phyloP scores from a whole-genome alignment of 2,888 invertebrate species.

The Dysmachus trigonus region DNA sequence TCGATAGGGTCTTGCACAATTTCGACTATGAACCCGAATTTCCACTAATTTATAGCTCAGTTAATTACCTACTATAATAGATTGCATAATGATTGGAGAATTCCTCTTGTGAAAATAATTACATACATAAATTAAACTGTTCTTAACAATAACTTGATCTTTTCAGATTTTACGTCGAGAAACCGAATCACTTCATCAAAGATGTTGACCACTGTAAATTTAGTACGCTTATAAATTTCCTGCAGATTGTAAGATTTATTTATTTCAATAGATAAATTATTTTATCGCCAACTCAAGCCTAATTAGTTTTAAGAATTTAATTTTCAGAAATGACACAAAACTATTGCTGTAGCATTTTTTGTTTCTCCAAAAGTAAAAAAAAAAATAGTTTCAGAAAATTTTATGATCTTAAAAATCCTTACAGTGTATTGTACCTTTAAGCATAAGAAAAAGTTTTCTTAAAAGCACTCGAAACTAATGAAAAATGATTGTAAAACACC shows the following conservation, averaged over 20 bases:
- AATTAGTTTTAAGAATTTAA: background rate
- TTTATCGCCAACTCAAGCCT: slow-evolving; percentile 25
- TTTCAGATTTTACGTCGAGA: slow-evolving; percentile 47
- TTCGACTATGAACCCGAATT: no score
- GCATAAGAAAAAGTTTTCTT: background rate
- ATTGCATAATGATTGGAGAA: no score
- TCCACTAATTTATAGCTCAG: no score
- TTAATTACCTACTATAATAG: no score
- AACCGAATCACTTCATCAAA: slow-evolving; percentile 49
- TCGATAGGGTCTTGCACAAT: no score
- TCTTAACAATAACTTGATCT: background rate
- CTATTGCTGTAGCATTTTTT: background rate
- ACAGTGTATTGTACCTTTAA: background rate
- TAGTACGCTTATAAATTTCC: slow-evolving; percentile 30
- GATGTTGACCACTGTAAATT: slow-evolving; percentile 37
- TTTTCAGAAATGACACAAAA: slow-evolving; percentile 8
- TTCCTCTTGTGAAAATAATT: background rate
- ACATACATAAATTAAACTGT: background rate
- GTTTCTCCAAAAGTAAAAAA: background rate
- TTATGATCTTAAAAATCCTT: background rate
- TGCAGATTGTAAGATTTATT: slow-evolving; percentile 34
- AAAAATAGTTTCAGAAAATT: background rate
- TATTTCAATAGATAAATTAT: slow-evolving; percentile 25
- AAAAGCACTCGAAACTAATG: background rate
- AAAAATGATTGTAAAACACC: background rate